Evolutionary conservation across 2,113 vertebrate genomes (phyloP).

Genomic region (Probosciger aterrimus): DNA sequence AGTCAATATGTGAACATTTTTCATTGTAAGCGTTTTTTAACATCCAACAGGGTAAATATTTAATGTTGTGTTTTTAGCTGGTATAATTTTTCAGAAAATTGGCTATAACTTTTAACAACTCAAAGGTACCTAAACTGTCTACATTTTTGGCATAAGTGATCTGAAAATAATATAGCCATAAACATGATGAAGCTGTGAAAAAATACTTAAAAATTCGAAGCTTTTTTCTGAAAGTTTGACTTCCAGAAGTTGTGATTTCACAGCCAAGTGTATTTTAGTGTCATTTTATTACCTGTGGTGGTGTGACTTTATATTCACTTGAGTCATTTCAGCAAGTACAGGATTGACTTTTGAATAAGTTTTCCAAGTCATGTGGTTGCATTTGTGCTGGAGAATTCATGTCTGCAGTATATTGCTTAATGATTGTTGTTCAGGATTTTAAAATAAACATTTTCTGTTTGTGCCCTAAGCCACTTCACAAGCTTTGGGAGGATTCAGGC

Average conservation of each 20-base stretch:
- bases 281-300: conserved; percentile 26
- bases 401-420: not conserved
- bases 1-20: conserved; percentile 85
- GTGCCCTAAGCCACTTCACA: not conserved
- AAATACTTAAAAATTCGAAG: conserved; percentile 67
- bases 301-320: not conserved
- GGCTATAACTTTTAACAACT: conserved; percentile 85
- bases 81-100: conserved; percentile 86
- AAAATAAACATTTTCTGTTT: conserved; percentile 44
- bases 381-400: conserved; percentile 27
- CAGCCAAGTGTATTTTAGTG: not conserved
- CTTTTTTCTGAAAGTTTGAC: conserved; percentile 71
- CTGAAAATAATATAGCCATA: conserved; percentile 81
- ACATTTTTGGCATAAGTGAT: conserved; percentile 78
- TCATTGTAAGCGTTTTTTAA: conserved; percentile 86
- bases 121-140: conserved; percentile 83
- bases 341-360: conserved; percentile 55
- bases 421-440: conserved; percentile 37
- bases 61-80: conserved; percentile 86
- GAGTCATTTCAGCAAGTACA: conserved; percentile 11
- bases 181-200: conserved; percentile 76
- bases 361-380: conserved; percentile 20
- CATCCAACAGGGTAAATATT: conserved; percentile 86
- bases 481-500: not conserved
- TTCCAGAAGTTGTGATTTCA: conserved; percentile 51